phyloP scores from a whole-genome alignment of 1,140 invertebrate species.

The Drosophila fuyamai region DNA sequence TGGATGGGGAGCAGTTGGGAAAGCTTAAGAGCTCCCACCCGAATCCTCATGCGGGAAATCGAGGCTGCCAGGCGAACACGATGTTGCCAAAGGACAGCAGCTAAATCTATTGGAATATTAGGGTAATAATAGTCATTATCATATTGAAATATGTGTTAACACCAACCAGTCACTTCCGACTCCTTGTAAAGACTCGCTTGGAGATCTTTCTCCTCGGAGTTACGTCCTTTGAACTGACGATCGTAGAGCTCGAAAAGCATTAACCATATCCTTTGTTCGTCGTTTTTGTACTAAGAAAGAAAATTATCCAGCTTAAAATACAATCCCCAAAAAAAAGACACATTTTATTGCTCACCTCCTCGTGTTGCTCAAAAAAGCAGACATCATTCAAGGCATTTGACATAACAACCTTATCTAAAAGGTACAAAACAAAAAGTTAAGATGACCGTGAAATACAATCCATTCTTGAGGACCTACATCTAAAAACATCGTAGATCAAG shows the following conservation, averaged over 20 bases:
- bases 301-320: too few relatives aligned
- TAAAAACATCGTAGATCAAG: constrained; percentile 91
- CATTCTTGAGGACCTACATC: constrained; percentile 89
- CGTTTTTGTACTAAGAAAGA: constrained; percentile 57
- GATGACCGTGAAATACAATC: constrained; percentile 84
- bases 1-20: constrained; percentile 89
- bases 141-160: too few relatives aligned
- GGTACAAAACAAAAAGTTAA: constrained; percentile 61
- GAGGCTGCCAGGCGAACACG: constrained; percentile 89
- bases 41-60: constrained; percentile 89
- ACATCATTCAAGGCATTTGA: constrained; percentile 88
- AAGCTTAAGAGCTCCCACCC: constrained; percentile 88
- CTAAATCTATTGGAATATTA: constrained; percentile 82
- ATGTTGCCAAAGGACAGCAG: constrained; percentile 87
- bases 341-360: constrained; percentile 85
- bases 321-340: too few relatives aligned
- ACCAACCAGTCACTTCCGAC: constrained; percentile 84
- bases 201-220: constrained; percentile 69
- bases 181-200: constrained; percentile 85
- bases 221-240: constrained; percentile 86
- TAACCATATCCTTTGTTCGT: constrained; percentile 86
- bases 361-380: constrained; percentile 87
- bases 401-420: constrained; percentile 89
- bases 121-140: too few relatives aligned
- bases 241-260: constrained; percentile 88